Conservation (phyloP, 2,888 invertebrate genomes). For the Mesorhabditis sp. region DNA sequence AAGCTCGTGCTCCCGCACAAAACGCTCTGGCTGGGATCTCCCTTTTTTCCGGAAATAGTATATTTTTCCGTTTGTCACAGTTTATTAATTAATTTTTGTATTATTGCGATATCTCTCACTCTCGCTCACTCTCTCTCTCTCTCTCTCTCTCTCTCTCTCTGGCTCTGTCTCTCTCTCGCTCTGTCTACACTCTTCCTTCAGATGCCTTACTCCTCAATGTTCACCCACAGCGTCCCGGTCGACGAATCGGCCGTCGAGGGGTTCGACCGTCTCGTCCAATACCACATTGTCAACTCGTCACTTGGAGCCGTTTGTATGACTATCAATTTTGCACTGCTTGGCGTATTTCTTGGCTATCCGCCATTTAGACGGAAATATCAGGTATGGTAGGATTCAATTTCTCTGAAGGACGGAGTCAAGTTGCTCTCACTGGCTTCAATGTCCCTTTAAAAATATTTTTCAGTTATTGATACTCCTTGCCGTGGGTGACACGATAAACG, state of each 20-base stretch:
- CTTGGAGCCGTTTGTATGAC: constrained; percentile 31
- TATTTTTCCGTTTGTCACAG: no score
- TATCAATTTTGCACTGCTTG: constrained; percentile 28
- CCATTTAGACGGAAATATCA: constrained; percentile 38
- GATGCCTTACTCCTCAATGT: constrained; percentile 11
- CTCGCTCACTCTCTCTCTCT: no score
- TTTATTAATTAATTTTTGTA: no score
- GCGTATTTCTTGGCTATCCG: constrained; percentile 32
- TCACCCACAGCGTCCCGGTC: constrained; percentile 9
- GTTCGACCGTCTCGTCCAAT: constrained; percentile 33
- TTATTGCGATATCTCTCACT: no score
- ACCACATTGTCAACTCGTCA: constrained; percentile 36
- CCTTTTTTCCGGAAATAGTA: no score
- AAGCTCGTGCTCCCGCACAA: no score
- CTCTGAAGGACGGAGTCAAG: neutral
- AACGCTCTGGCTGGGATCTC: no score
- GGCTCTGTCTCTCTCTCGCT: no score
- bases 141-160: no score
- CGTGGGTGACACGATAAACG: constrained; percentile 37
- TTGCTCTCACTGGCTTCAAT: neutral
- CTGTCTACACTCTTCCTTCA: neutral
- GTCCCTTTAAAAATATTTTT: constrained; percentile 10
- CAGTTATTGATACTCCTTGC: constrained; percentile 39
- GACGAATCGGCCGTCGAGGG: constrained; percentile 21
- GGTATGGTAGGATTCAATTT: constrained; percentile 19